Percentiles rank a stretch among this genome's conserved stretches.
These are phyloP conservation scores for Pocillopora damicornis DNA, from an alignment of 64 coral and sea anemone genomes.

Conservation along the genomic window DNA sequence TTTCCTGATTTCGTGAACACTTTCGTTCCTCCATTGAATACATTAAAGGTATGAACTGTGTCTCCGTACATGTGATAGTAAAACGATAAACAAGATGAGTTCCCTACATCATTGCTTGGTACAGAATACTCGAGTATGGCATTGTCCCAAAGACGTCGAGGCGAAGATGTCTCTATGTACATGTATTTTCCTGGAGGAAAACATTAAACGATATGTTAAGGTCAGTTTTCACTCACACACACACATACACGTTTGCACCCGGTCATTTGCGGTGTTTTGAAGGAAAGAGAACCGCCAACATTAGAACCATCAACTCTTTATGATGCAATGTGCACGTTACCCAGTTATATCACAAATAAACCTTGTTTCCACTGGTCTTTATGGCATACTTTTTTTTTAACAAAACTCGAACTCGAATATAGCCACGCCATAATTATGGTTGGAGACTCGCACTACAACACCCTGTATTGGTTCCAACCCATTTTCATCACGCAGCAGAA, in stretches of 20 bases:
- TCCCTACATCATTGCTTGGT: background rate
- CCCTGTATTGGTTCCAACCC: too few species aligned
- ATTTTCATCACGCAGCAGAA: background rate
- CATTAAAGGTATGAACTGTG: background rate
- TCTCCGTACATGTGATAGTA: conserved; percentile 52
- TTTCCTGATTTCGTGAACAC: conserved; percentile 21
- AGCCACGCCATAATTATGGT: too few species aligned
- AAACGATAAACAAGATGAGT: background rate
- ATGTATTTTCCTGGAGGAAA: background rate
- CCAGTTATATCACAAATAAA: too few species aligned
- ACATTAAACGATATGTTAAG: background rate
- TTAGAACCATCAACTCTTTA: too few species aligned
- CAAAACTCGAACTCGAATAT: too few species aligned
- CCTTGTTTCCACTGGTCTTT: too few species aligned
- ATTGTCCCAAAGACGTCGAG: background rate
- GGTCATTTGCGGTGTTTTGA: too few species aligned
- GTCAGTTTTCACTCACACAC: background rate
- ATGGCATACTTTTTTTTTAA: too few species aligned
- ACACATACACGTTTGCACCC: background rate
- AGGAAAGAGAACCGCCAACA: too few species aligned
- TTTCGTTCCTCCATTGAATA: conserved; percentile 19
- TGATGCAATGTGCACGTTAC: too few species aligned
- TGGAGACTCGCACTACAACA: too few species aligned
- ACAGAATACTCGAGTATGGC: background rate
- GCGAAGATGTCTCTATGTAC: background rate